Base-by-base conservation (phyloP, 2,888 invertebrate species). In the Thereva unica region DNA sequence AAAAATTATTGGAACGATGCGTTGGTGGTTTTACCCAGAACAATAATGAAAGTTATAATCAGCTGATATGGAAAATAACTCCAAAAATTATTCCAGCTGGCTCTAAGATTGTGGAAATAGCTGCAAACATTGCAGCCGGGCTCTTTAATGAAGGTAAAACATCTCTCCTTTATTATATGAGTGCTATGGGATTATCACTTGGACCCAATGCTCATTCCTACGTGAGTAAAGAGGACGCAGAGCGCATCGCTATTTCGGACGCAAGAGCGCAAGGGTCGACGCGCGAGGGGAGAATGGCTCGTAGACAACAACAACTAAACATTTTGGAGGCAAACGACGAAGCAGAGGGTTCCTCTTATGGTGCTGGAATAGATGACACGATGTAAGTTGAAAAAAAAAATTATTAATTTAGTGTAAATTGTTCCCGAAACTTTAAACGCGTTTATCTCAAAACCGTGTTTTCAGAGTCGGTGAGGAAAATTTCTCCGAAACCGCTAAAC, bases 71-170 rank as follows among this genome's bases (percentile, higher is more conserved):
- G n/a, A n/a, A n/a, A n/a, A n/a, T n/a, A n/a, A n/a, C n/a, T n/a
- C n/a, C n/a, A n/a, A n/a, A n/a, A n/a, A n/a, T n/a, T n/a, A n/a
- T n/a, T n/a, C n/a, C n/a, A n/a, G n/a, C n/a, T n/a, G n/a, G n/a
- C n/a, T n/a, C n/a, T n/a, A n/a, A n/a, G n/a, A n/a, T n/a, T n/a
- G n/a, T n/a, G n/a, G n/a, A n/a, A n/a, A n/a, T n/a, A n/a, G n/a
- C n/a, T n/a, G n/a, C n/a, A n/a, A n/a, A 70, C 54, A 66, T 71
- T 37, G 70, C 70, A 65, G 56, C 67, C 42, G 35, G 71, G 37
- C 53, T 71, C 54, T 70, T 71, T 50, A 69, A 70, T 69, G 69
- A 71, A 68, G 69, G 70, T 53, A 66, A 54, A 53, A 42, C 54
- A 38, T 68, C 67, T 59, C 45, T 71, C 52, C 57, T 71, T 40